Evolutionary conservation across 2,113 vertebrate species (phyloP), one percentile per base, ranked within the genome.

Genomic region (Theristicus caerulescens): DNA sequence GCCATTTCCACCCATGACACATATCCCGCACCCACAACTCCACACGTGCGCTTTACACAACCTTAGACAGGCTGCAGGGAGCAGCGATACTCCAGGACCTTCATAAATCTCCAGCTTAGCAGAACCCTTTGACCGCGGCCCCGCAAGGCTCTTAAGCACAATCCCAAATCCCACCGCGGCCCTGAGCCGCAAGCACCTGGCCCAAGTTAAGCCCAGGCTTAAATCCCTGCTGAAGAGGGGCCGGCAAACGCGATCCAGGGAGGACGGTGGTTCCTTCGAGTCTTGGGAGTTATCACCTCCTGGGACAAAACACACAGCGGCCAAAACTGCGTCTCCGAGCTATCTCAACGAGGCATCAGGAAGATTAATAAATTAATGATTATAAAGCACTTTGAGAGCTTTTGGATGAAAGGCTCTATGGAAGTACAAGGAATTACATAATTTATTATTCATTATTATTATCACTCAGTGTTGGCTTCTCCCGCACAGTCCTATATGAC

Each of bases 371-470:
- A 82, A 93, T 91, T 46, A 77, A 74, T 67, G 57, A 87, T 51
- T 77, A 59, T 22, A 47, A 73, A 86, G 78, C 46, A 83, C 70
- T 91, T 73, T 9, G 25, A 76, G 62, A 69, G 57, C 61, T 78
- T 76, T 69, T 10, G 8, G 8, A 66, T 70, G 77, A 94, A 76
- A 86, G 49, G 29, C 42, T 54, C 64, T 13, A 73, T 27, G 52
- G 88, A 94, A 86, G 89, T 14, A 91, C 66, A 29, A 88, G 90
- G 82, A 94, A 88, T 69, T 66, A 86, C 84, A 61, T 55, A 38
- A 90, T 94, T 94, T 73, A 93, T 93, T 94, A 91, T 93, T 93
- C 83, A 87, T 85, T 73, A 62, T 87, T 64, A 24, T 57, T 81
- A 83, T 84, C 38, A 11, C 25, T 90, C 44, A 13, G 65, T 1